Percentiles rank a stretch among this genome's conserved stretches.
Conservation (phyloP, 2,888 invertebrate genomes). For the Apamea monoglypha region DNA sequence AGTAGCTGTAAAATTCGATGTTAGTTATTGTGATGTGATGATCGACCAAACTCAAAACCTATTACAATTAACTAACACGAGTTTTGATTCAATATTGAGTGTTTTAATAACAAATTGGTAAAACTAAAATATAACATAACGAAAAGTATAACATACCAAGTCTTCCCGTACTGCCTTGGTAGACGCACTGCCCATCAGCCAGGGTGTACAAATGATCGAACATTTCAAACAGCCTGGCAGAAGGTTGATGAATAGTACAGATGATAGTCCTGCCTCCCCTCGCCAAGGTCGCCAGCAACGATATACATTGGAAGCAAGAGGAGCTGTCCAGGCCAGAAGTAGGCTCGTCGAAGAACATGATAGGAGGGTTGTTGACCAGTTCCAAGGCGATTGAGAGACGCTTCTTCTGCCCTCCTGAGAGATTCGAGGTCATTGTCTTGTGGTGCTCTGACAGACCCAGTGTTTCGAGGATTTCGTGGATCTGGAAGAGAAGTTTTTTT, state of each 20-base stretch:
- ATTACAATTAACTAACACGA: background rate
- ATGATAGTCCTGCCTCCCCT: conserved; percentile 98
- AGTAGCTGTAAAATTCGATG: background rate
- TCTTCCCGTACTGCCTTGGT: conserved; percentile 96
- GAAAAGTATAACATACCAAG: conserved; percentile 92
- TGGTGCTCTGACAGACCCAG: conserved; percentile 96
- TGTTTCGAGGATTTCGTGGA: conserved; percentile 97
- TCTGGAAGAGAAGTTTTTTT: conserved; percentile 88
- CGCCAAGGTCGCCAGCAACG: conserved; percentile 96
- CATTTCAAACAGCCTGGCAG: conserved; percentile 98
- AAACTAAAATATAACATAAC: background rate
- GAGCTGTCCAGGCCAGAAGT: conserved; percentile 99
- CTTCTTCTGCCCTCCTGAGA: conserved; percentile 98
- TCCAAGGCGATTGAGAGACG: conserved; percentile 98
- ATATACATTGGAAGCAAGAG: conserved; percentile 98
- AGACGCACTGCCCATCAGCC: conserved; percentile 98
- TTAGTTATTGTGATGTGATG: too few relatives aligned
- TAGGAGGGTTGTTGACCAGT: conserved; percentile 98
- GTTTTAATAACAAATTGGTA: background rate
- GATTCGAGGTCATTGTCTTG: conserved; percentile 96
- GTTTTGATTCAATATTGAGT: too few relatives aligned
- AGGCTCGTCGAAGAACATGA: conserved; percentile 99
- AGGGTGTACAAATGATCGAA: conserved; percentile 98
- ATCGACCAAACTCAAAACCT: background rate
- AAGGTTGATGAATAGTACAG: conserved; percentile 99